A percentile compares a stretch with the other conserved stretches of the same genome.
These are phyloP conservation scores for Bruchidius siliquastri DNA, from an alignment of 2,888 invertebrate genomes.

Conservation along the genomic window DNA sequence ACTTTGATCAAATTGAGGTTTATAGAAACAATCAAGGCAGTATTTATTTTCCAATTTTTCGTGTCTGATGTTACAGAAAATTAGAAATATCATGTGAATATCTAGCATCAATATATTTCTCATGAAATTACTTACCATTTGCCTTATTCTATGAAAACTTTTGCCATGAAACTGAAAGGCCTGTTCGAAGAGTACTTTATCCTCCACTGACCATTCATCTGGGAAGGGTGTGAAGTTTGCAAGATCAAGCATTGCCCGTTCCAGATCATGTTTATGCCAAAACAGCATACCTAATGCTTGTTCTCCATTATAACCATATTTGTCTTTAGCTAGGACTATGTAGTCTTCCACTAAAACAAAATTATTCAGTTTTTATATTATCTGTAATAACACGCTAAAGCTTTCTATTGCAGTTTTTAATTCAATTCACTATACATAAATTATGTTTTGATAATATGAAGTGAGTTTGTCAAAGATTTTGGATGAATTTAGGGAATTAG, in stretches of 20 bases:
- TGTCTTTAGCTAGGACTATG: constrained; percentile 89
- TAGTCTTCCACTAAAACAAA: constrained; percentile 82
- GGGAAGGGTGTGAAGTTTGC: constrained; percentile 97
- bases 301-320: constrained; percentile 95
- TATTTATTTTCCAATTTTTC: too few relatives aligned
- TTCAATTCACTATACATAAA: too few relatives aligned
- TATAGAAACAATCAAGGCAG: too few relatives aligned
- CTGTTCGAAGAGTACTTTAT: constrained; percentile 96
- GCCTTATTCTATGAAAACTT: constrained; percentile 92
- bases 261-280: constrained; percentile 96
- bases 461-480: too few relatives aligned
- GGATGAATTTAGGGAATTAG: too few relatives aligned
- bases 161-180: constrained; percentile 98
- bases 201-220: constrained; percentile 97
- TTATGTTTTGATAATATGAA: too few relatives aligned
- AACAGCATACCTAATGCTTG: constrained; percentile 96
- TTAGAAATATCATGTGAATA: neutral
- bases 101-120: neutral
- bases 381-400: too few relatives aligned
- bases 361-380: neutral
- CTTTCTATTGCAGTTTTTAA: too few relatives aligned
- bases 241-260: constrained; percentile 85
- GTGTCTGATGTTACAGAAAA: too few relatives aligned
- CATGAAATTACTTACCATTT: constrained; percentile 72
- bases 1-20: too few relatives aligned